Evolutionary conservation across 1,140 invertebrate genomes (phyloP).

Genomic region (Pogonomyrmex californicus): DNA sequence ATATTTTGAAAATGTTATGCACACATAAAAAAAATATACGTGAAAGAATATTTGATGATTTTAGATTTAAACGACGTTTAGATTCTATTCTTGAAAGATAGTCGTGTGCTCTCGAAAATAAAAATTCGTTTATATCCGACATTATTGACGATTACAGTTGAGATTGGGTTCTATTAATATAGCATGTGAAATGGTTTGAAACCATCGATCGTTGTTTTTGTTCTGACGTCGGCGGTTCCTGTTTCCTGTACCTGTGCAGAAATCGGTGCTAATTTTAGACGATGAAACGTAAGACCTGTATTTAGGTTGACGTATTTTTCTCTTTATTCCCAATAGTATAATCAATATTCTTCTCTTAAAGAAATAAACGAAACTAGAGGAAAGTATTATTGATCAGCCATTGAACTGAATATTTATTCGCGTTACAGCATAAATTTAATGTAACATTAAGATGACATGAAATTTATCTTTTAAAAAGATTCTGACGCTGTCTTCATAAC

Average conservation of each 20-base stretch:
- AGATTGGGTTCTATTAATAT: conserved; percentile 71
- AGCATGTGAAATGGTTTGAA: conserved; percentile 58
- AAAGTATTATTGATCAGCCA: not conserved
- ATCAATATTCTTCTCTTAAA: not conserved
- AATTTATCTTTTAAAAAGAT: not conserved
- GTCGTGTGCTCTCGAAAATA: conserved; percentile 1
- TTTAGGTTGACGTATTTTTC: conserved; percentile 10
- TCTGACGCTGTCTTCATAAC: not conserved
- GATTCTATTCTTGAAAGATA: not conserved
- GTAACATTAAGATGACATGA: not conserved
- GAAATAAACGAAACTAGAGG: conserved; percentile 21
- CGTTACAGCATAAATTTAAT: not conserved
- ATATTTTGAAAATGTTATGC: not conserved
- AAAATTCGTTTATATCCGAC: not conserved
- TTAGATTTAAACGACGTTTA: not conserved
- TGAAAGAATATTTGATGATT: not conserved
- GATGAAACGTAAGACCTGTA: conserved; percentile 11
- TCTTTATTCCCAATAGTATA: not conserved
- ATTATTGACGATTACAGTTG: conserved; percentile 30
- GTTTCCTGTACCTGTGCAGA: conserved; percentile 51
- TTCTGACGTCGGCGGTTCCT: conserved; percentile 46
- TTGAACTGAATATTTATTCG: conserved; percentile 7
- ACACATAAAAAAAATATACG: not conserved
- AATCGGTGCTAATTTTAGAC: conserved; percentile 54
- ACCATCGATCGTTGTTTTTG: conserved; percentile 65